Conservation (phyloP, 2,797 vertebrate species). For the Pampus argenteus region DNA sequence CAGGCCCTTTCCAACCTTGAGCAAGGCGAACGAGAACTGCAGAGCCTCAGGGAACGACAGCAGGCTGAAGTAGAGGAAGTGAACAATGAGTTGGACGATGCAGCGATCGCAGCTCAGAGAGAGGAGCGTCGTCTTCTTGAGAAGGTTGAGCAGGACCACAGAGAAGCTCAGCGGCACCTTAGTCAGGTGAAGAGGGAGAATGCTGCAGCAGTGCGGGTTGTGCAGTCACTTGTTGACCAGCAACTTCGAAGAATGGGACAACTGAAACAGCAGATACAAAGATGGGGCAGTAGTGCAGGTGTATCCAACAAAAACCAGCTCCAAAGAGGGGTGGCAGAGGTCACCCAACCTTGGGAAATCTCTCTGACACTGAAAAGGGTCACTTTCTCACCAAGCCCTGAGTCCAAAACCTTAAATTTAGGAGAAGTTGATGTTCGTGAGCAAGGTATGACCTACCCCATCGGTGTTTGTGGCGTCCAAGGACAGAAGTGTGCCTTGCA, state of each 20-base stretch:
- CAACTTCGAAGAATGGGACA: conserved; percentile 79
- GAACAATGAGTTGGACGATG: conserved; percentile 76
- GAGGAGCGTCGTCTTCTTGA: conserved; percentile 81
- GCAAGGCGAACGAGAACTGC: conserved; percentile 76
- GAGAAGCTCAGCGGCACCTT: conserved; percentile 73
- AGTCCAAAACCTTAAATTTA: conserved; percentile 63
- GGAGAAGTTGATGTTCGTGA: conserved; percentile 79
- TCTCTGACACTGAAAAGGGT: conserved; percentile 83
- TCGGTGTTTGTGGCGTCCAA: conserved; percentile 81
- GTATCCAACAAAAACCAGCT: conserved; percentile 78
- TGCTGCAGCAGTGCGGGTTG: conserved; percentile 73
- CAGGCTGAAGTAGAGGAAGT: conserved; percentile 79
- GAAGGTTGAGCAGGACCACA: conserved; percentile 78
- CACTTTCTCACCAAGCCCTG: conserved; percentile 61
- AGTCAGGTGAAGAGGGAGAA: conserved; percentile 84
- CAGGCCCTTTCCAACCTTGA: conserved; percentile 81
- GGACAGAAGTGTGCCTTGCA: conserved; percentile 84
- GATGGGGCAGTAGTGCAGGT: conserved; percentile 73
- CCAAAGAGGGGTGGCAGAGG: conserved; percentile 75
- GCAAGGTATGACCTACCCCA: conserved; percentile 80
- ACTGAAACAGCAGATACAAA: conserved; percentile 80
- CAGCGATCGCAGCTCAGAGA: conserved; percentile 75
- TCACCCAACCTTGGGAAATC: conserved; percentile 84
- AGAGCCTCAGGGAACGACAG: conserved; percentile 75
- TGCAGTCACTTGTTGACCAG: conserved; percentile 79